Evolutionary conservation across 1,140 invertebrate species (phyloP).

Genomic region (Drosophila miranda): DNA sequence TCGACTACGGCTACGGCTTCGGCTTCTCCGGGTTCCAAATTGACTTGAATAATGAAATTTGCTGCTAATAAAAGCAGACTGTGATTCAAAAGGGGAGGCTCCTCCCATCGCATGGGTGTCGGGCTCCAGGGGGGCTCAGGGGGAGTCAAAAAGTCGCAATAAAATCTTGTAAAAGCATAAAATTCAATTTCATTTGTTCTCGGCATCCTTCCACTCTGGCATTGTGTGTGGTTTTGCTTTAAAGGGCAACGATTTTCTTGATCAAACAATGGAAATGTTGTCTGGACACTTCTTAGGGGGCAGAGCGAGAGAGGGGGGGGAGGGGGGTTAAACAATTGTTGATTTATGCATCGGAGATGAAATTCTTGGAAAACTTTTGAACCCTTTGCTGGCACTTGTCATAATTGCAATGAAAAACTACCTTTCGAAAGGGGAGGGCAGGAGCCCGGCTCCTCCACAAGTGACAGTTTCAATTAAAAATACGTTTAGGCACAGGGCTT

Average conservation of each 20-base stretch:
- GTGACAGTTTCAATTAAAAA: conserved; percentile 78
- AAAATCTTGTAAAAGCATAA: conserved; percentile 74
- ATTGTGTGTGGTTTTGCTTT: conserved; percentile 33
- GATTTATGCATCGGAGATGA: conserved; percentile 69
- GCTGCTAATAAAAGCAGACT: conserved; percentile 49
- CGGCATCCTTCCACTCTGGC: conserved; percentile 1
- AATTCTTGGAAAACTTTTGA: conserved; percentile 62
- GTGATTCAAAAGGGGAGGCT: conserved; percentile 16
- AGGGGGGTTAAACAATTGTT: conserved; percentile 35
- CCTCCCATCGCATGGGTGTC: not conserved
- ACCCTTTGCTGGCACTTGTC: conserved; percentile 18
- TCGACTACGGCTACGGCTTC: no score
- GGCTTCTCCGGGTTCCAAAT: conserved; percentile 24
- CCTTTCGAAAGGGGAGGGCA: not conserved
- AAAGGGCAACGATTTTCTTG: conserved; percentile 67
- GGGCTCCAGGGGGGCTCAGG: no score
- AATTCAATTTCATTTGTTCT: conserved; percentile 72
- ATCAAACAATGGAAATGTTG: conserved; percentile 55
- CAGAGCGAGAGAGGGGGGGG: not conserved
- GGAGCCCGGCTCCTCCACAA: conserved; percentile 43
- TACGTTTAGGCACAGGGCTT: conserved; percentile 23
- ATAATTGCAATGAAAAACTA: conserved; percentile 39
- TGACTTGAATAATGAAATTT: conserved; percentile 75
- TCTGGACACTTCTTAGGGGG: not conserved
- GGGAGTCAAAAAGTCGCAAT: conserved; percentile 62